phyloP scores from a whole-genome alignment of 1,140 invertebrate genomes.

The Drosophila hydei region DNA sequence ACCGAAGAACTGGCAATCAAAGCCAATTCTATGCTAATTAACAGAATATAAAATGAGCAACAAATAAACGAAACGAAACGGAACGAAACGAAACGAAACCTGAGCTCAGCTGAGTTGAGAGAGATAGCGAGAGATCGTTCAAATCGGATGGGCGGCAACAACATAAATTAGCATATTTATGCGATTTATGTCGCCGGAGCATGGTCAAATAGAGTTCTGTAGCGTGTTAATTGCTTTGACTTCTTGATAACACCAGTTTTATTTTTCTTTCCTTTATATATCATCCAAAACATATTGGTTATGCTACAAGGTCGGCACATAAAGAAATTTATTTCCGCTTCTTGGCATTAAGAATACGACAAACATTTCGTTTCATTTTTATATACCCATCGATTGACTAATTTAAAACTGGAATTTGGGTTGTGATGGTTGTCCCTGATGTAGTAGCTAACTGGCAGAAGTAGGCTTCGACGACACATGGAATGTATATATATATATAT shows the following conservation, averaged over 20 bases:
- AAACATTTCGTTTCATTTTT: not conserved
- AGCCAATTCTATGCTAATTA: slow-evolving; percentile 42
- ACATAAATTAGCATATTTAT: slow-evolving; percentile 66
- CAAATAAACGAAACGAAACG: slow-evolving; percentile 39
- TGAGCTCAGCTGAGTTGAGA: slow-evolving; percentile 11
- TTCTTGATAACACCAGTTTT: slow-evolving; percentile 50
- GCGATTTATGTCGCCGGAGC: slow-evolving; percentile 55
- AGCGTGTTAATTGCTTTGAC: slow-evolving; percentile 50
- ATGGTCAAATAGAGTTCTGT: slow-evolving; percentile 48
- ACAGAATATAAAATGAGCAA: slow-evolving; percentile 35
- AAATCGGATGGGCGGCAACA: slow-evolving; percentile 31
- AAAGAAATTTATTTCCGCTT: slow-evolving; percentile 36
- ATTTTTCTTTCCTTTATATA: not conserved
- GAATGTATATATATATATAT: no score
- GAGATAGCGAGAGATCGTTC: slow-evolving; percentile 10
- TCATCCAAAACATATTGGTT: slow-evolving; percentile 8
- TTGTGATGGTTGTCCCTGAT: no score
- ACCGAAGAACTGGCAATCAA: slow-evolving; percentile 11
- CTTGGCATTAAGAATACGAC: not conserved
- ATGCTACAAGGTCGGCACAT: slow-evolving; percentile 25
- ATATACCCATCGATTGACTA: no score
- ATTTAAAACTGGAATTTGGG: no score
- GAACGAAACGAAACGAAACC: slow-evolving; percentile 46
- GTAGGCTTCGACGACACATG: no score
- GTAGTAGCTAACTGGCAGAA: no score